Conservation (phyloP, 2,797 vertebrate genomes). For the Acrossocheilus wenchowensis region DNA sequence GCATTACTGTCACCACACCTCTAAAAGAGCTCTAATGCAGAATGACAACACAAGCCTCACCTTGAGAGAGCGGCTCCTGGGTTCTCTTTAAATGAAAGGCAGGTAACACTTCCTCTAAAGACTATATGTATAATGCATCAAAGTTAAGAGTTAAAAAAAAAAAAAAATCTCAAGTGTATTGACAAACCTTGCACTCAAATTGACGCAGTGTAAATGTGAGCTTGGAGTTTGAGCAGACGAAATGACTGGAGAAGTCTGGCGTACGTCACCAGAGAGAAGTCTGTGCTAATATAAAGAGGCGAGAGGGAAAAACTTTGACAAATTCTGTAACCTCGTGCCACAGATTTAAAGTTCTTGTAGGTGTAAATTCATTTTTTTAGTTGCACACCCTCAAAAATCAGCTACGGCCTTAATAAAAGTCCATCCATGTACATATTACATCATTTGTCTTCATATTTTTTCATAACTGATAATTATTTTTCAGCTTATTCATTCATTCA, state of each 20-base stretch:
- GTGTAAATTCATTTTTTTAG: background rate
- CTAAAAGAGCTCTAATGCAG: conserved; percentile 35
- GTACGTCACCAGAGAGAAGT: background rate
- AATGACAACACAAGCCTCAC: conserved; percentile 30
- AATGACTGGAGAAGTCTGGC: background rate
- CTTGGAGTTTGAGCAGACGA: background rate
- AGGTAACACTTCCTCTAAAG: background rate
- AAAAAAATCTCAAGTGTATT: background rate
- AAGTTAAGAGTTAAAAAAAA: background rate
- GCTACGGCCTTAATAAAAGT: background rate
- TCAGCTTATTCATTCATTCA: too few species aligned
- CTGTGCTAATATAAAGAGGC: background rate
- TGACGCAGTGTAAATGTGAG: background rate
- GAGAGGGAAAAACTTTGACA: background rate
- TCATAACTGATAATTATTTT: too few species aligned
- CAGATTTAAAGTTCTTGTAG: background rate
- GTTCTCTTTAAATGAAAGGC: background rate
- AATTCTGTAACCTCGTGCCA: background rate
- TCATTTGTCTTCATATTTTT: too few species aligned
- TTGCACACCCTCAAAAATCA: background rate
- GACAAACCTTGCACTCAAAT: background rate
- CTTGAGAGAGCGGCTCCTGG: conserved; percentile 13
- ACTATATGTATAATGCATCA: background rate
- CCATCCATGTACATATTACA: too few species aligned
- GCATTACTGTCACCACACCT: conserved; percentile 37